Base-by-base conservation (phyloP, 2,113 vertebrate genomes). In the Paralichthys olivaceus region DNA sequence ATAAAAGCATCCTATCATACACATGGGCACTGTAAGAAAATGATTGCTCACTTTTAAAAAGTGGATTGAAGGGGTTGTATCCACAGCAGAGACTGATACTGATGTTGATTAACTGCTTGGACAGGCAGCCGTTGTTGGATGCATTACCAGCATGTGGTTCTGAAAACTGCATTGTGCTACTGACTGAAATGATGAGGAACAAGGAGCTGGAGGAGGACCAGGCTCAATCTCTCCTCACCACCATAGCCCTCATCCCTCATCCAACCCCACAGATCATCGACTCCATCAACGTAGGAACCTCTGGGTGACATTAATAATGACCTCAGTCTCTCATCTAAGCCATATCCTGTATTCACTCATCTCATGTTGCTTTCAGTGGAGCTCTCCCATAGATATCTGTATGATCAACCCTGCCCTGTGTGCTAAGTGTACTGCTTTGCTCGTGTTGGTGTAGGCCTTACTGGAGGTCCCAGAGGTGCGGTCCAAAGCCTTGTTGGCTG, bases 71-170 rank as follows among this genome's bases (percentile, higher is more conserved):
- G 1, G 2, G 5, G 1, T 29, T 68, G 26, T 19, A 32, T 7
- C 28, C 13, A 25, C 17, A 56, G 32, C 40, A 58, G 34, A 45
- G 23, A 28, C 9, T 29, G 7, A 80, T 61, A 20, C 11, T 56
- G 45, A 55, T 81, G 49, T 58, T 29, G 32, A 47, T 59, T 49
- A 62, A 69, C 66, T 79, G 66, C 73, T 59, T 29, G 83, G 80
- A 54, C 89, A 97, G 96, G 95, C 95, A 96, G 45, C 96, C 95
- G 0, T 84, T 97, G 49, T 47, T 93, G 87, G 96, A 96, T 11
- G 94, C 95, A 25, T 89, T 97, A 62, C 93, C 94, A 17, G 92
- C 94, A 5, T 97, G 96, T 84, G 94, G 94, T 59, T 95, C 95
- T 4, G 95, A 96, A 84, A 90, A 91, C 19, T 96, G 96, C 61